These are phyloP conservation scores for Pardosa pseudoannulata DNA, from an alignment of 2,888 invertebrate species.

Conservation along the genomic window DNA sequence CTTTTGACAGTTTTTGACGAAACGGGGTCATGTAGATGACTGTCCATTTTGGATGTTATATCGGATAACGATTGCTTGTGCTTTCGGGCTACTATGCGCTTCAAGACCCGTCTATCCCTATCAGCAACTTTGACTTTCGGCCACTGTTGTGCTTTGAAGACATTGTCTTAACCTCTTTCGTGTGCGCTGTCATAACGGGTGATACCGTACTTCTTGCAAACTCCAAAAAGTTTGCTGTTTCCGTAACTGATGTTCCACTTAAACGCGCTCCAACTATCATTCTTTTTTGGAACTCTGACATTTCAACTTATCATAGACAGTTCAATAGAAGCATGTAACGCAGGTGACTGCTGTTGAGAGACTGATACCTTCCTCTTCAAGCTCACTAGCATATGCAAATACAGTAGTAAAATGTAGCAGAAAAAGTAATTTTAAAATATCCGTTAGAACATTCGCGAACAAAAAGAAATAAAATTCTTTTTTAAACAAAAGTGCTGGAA, in stretches of 20 bases:
- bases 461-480: too few relatives aligned
- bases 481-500: too few relatives aligned
- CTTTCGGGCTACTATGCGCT: constrained; percentile 32
- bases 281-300: constrained; percentile 7
- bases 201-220: constrained; percentile 14
- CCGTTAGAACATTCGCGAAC: too few relatives aligned
- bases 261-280: constrained; percentile 18
- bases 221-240: constrained; percentile 13
- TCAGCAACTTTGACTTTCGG: constrained; percentile 8
- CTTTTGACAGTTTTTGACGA: constrained; percentile 34
- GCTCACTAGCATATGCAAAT: too few relatives aligned
- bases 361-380: constrained; percentile 34
- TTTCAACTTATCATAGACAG: constrained; percentile 20
- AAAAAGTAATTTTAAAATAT: too few relatives aligned
- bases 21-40: constrained; percentile 31
- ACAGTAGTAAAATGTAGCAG: too few relatives aligned
- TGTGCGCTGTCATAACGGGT: constrained; percentile 6
- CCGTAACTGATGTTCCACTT: background rate
- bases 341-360: constrained; percentile 22
- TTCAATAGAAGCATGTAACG: background rate
- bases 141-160: background rate
- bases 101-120: constrained; percentile 16
- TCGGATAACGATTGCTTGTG: constrained; percentile 30
- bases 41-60: constrained; percentile 39
- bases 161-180: background rate